Conservation (phyloP, 2,888 invertebrate genomes). For the Cheilosia grossa region DNA sequence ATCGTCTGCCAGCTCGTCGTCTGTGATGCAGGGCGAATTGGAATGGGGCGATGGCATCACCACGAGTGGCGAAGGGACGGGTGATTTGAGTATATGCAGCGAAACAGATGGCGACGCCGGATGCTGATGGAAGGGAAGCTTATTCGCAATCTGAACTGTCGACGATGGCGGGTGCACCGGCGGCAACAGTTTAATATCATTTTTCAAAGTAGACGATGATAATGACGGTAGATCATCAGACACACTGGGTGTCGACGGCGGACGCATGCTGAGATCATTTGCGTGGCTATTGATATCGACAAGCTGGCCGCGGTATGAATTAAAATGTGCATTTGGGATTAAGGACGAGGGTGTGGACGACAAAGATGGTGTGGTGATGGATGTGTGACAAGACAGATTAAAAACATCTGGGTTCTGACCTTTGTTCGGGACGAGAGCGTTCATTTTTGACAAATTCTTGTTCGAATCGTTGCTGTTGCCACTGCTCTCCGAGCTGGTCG, state of each 20-base stretch:
- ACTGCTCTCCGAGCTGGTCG: slow-evolving; percentile 61
- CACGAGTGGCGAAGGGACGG: slow-evolving; percentile 88
- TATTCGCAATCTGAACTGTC: slow-evolving; percentile 83
- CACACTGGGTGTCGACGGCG: slow-evolving; percentile 57
- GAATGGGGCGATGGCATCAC: slow-evolving; percentile 87
- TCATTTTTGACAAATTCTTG: slow-evolving; percentile 47
- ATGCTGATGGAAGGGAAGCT: slow-evolving; percentile 64
- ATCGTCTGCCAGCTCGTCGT: slow-evolving; percentile 86
- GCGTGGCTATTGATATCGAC: slow-evolving; percentile 56
- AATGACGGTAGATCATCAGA: slow-evolving; percentile 47
- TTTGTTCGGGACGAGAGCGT: slow-evolving; percentile 34
- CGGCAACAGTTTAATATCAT: slow-evolving; percentile 65
- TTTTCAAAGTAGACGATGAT: slow-evolving; percentile 54
- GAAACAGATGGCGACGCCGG: slow-evolving; percentile 86
- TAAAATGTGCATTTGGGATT: slow-evolving; percentile 57
- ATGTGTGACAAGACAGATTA: slow-evolving; percentile 63
- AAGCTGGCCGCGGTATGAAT: slow-evolving; percentile 58
- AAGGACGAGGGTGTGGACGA: slow-evolving; percentile 47
- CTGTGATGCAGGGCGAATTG: slow-evolving; percentile 90
- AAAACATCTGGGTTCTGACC: slow-evolving; percentile 63
- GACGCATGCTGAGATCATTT: slow-evolving; percentile 67
- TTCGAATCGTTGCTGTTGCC: slow-evolving; percentile 67
- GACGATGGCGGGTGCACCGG: slow-evolving; percentile 81
- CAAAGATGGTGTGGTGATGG: slow-evolving; percentile 30
- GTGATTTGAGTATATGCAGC: slow-evolving; percentile 90